These are phyloP conservation scores for Alouatta palliata DNA, from an alignment of 2,113 vertebrate genomes.

Conservation along the genomic window DNA sequence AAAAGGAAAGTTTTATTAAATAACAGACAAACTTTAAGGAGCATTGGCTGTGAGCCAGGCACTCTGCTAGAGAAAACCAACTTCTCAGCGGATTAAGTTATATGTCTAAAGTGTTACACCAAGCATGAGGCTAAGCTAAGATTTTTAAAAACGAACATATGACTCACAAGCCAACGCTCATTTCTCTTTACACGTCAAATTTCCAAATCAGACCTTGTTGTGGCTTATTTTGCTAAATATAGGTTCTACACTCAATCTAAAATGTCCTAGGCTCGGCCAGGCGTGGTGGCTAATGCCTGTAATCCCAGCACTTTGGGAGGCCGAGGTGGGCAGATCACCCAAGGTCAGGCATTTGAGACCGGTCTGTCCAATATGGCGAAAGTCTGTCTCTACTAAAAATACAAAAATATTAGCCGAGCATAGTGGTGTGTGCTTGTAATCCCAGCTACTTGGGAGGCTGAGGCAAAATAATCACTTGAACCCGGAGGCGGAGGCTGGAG, in stretches of 20 bases:
- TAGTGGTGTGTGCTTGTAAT: too few relatives aligned
- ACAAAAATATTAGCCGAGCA: too few relatives aligned
- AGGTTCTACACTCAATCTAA: neutral
- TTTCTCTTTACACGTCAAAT: neutral
- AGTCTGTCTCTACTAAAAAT: too few relatives aligned
- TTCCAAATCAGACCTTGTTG: neutral
- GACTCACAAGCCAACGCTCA: neutral
- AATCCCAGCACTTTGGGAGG: too few relatives aligned
- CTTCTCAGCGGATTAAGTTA: neutral
- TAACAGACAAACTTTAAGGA: neutral
- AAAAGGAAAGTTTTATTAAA: neutral
- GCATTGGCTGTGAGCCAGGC: neutral
- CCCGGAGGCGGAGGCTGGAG: fast-evolving
- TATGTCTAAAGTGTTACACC: neutral
- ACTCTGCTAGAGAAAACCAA: neutral
- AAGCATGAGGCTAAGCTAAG: neutral
- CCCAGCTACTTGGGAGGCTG: too few relatives aligned
- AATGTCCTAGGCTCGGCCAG: neutral
- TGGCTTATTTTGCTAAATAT: neutral
- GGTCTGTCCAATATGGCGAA: too few relatives aligned
- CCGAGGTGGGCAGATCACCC: too few relatives aligned
- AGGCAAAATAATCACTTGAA: too few relatives aligned
- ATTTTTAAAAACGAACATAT: neutral
- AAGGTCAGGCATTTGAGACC: too few relatives aligned
- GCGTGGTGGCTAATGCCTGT: too few relatives aligned